These are phyloP conservation scores for Pangasius sanitwongsei DNA, from an alignment of 2,797 vertebrate genomes.

Conservation along the genomic window DNA sequence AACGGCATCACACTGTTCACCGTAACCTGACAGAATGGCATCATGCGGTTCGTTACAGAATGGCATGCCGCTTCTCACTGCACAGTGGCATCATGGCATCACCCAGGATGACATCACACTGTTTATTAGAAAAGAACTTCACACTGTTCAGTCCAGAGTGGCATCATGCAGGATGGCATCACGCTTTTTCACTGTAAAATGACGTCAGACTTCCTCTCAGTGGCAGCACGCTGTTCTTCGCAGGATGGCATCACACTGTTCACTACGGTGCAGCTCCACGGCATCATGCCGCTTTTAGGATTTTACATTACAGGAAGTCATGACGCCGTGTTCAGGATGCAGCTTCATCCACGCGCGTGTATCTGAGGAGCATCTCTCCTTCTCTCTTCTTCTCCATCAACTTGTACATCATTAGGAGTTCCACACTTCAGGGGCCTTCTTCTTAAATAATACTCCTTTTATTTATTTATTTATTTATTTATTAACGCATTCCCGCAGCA, in stretches of 20 bases:
- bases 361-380: neutral
- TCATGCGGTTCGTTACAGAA: neutral
- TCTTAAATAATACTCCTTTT: neutral
- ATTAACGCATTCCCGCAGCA: neutral
- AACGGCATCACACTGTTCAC: neutral
- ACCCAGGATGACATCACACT: too few species aligned
- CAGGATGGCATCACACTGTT: neutral
- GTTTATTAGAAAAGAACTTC: neutral
- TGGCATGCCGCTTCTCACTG: neutral
- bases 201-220: neutral
- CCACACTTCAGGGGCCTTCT: neutral
- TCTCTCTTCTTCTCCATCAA: neutral
- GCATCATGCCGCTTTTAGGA: neutral
- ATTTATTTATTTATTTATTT: too few species aligned
- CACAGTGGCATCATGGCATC: neutral
- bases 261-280: neutral
- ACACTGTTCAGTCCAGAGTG: neutral
- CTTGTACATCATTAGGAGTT: constrained; percentile 4
- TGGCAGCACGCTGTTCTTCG: neutral
- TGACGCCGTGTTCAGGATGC: neutral
- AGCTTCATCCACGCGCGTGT: neutral
- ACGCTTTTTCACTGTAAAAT: neutral
- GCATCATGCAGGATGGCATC: neutral
- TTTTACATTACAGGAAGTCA: neutral
- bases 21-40: too few species aligned